These are phyloP conservation scores for Ophioninae sp. DNA, from an alignment of 2,888 invertebrate genomes.

Conservation along the genomic window DNA sequence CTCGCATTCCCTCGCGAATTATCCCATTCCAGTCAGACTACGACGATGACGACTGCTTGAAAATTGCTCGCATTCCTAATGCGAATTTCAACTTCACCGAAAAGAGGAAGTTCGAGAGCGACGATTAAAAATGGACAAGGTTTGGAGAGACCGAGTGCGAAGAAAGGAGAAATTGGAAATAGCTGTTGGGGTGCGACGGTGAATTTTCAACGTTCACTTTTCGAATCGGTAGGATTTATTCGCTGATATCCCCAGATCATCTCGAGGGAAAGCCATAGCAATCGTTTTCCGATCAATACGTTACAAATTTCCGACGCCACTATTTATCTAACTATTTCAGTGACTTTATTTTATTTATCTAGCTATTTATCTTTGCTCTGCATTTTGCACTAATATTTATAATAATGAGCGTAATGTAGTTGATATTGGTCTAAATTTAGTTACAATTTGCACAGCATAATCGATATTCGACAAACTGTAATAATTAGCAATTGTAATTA, in stretches of 20 bases:
- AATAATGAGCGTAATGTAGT: no score
- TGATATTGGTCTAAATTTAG: no score
- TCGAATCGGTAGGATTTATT: neutral
- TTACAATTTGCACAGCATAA: no score
- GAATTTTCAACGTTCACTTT: constrained; percentile 6
- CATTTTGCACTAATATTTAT: no score
- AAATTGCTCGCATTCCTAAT: constrained; percentile 52
- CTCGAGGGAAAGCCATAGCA: no score
- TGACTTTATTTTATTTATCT: no score
- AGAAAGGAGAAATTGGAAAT: neutral
- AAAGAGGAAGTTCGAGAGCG: neutral
- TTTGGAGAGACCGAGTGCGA: neutral
- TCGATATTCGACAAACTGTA: no score
- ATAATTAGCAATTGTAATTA: no score
- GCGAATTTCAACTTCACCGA: constrained; percentile 24
- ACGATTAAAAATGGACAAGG: neutral
- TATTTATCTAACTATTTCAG: no score
- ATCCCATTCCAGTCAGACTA: constrained; percentile 38
- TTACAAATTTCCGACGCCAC: no score
- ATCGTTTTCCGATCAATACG: no score
- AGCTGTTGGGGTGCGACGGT: neutral
- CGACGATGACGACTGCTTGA: constrained; percentile 26
- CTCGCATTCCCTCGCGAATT: constrained; percentile 56
- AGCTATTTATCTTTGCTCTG: no score
- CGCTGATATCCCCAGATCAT: neutral